Base-by-base conservation (phyloP, 2,797 vertebrate genomes). In the Hippopotamyrus pictus region DNA sequence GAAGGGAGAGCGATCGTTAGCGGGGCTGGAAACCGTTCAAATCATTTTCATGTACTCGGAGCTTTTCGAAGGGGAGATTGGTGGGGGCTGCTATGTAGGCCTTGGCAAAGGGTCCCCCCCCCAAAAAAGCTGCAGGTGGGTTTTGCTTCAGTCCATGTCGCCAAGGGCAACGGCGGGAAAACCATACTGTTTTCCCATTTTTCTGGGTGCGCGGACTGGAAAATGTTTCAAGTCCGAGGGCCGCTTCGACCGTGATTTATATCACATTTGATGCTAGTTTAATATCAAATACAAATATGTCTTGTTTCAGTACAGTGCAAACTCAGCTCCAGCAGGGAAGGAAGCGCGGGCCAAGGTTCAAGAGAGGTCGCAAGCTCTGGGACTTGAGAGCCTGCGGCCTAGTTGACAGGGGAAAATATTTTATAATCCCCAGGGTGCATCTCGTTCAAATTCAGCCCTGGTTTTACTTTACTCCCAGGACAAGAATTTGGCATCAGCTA, bases 391-490 rank as follows among this genome's bases (percentile, higher is more conserved):
- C 90, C 91, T 90, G 86, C 91, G 92, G 93, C 91, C 91, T 89
- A 91, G 93, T 93, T 96, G 94, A 95, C 92, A 92, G 93, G 93
- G 94, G 93, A 93, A 95, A 96, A 94, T 96, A 95, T 94, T 94
- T 94, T 93, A 90, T 90, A 88, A 88, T 96, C 96, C 95, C 95
- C 91, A 90, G 95, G 92, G 95, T 92, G 92, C 92, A 94, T 94
- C 94, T 93, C 91, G 94, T 93, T 95, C 94, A 94, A 94, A 94
- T 95, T 94, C 94, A 94, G 94, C 90, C 91, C 93, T 93, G 93
- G 91, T 94, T 94, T 95, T 92, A 94, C 94, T 93, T 94, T 92
- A 92, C 95, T 95, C 95, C 93, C 95, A 96, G 95, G 95, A 95
- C 92, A 93, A 93, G 94, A 93, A 95, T 92, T 96, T 96, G 95